Conservation (phyloP, 2,888 invertebrate genomes). For the Notodonta dromedarius region DNA sequence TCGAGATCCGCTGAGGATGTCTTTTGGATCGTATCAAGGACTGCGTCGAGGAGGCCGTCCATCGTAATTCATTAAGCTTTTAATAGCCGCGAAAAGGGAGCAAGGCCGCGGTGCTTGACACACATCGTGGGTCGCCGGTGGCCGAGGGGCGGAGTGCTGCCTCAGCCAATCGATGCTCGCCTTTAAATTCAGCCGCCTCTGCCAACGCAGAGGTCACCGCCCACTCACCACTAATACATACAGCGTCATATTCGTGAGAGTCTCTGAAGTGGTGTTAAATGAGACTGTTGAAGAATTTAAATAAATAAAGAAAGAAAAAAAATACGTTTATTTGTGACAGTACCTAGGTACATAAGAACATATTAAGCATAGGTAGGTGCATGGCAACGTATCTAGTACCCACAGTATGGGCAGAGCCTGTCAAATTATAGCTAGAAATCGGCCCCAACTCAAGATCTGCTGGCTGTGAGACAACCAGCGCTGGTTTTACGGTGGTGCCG, state of each 20-base stretch:
- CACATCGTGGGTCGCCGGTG: conserved; percentile 66
- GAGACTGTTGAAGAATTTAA: neutral
- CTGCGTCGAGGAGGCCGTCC: conserved; percentile 58
- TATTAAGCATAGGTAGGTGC: too few species aligned
- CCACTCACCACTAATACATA: conserved; percentile 41
- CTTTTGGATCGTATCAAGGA: conserved; percentile 60
- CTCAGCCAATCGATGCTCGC: conserved; percentile 77
- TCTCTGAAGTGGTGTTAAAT: too few species aligned
- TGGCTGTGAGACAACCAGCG: too few species aligned
- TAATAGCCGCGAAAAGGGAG: conserved; percentile 78
- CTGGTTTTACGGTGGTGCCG: too few species aligned
- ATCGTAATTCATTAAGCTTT: conserved; percentile 80
- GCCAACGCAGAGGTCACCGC: conserved; percentile 62
- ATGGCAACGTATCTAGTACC: too few species aligned
- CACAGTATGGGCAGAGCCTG: too few species aligned
- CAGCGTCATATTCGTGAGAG: neutral
- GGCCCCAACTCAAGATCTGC: too few species aligned
- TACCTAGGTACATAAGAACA: too few species aligned
- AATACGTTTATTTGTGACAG: too few species aligned
- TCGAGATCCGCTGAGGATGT: conserved; percentile 38
- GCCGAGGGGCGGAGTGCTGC: conserved; percentile 72
- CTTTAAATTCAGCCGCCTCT: conserved; percentile 55
- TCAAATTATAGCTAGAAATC: too few species aligned
- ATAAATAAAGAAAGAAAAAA: too few species aligned
- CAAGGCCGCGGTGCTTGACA: conserved; percentile 81